phyloP scores from a whole-genome alignment of 2,797 vertebrate species.

The Enteromius fasciolatus region DNA sequence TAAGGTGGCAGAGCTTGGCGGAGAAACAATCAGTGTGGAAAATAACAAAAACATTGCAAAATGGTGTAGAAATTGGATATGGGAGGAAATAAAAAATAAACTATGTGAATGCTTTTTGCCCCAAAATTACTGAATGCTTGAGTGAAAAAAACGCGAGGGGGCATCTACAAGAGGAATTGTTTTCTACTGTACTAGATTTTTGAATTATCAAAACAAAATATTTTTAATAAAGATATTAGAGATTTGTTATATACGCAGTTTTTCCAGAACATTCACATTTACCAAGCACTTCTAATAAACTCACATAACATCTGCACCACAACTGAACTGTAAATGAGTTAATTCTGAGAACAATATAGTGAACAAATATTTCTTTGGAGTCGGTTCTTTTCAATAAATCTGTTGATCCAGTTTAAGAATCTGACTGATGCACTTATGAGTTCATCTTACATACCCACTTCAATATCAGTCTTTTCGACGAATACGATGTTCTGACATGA shows the following conservation, averaged over 20 bases:
- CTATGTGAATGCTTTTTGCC: neutral
- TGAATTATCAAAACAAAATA: neutral
- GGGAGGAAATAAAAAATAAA: conserved; percentile 27
- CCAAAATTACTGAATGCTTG: conserved; percentile 9
- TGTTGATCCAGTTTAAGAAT: neutral
- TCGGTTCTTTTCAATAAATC: neutral
- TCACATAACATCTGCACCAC: neutral
- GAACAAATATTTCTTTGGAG: neutral
- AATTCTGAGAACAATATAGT: neutral
- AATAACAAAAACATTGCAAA: conserved; percentile 13
- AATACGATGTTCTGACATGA: neutral
- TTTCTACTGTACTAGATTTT: neutral
- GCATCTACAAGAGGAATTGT: neutral
- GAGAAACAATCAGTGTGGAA: conserved; percentile 37
- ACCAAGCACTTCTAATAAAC: neutral
- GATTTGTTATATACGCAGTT: neutral
- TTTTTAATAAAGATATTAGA: neutral
- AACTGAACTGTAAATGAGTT: neutral
- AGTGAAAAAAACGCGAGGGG: neutral
- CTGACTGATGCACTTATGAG: neutral
- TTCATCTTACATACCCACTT: neutral
- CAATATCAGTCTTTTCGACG: neutral
- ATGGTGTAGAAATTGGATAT: neutral
- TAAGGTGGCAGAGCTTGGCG: neutral
- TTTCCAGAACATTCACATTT: neutral